These are phyloP conservation scores for Myzus persicae DNA, from an alignment of 1,140 invertebrate species.

Conservation along the genomic window DNA sequence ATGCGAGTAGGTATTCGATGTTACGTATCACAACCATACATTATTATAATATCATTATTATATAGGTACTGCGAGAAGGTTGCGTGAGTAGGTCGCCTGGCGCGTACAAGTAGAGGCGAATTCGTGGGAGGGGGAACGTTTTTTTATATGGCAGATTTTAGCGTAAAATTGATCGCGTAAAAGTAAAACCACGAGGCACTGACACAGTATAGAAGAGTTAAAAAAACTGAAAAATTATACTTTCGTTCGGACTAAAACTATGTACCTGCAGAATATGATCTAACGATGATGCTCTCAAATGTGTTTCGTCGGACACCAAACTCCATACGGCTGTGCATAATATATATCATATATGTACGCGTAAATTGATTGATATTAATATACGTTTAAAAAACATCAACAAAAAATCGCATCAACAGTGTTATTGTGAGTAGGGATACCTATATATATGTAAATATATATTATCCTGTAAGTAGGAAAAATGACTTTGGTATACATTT, in stretches of 20 bases:
- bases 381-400: neutral
- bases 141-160: neutral
- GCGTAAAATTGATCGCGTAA: neutral
- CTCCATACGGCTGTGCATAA: neutral
- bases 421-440: too few relatives aligned
- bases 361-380: neutral
- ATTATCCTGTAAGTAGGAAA: too few relatives aligned
- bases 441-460: too few relatives aligned
- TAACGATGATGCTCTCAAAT: neutral
- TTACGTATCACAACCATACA: neutral
- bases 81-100: neutral
- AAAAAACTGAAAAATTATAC: neutral
- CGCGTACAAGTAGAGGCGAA: neutral
- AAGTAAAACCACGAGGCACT: neutral
- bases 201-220: neutral
- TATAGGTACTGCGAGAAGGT: neutral
- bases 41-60: neutral
- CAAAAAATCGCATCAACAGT: too few relatives aligned
- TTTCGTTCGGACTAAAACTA: neutral
- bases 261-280: neutral
- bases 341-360: too few relatives aligned
- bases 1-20: neutral
- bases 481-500: too few relatives aligned
- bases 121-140: neutral
- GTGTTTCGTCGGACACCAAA: neutral